phyloP scores from a whole-genome alignment of 2,888 invertebrate species.

The Drosophila ochracea region DNA sequence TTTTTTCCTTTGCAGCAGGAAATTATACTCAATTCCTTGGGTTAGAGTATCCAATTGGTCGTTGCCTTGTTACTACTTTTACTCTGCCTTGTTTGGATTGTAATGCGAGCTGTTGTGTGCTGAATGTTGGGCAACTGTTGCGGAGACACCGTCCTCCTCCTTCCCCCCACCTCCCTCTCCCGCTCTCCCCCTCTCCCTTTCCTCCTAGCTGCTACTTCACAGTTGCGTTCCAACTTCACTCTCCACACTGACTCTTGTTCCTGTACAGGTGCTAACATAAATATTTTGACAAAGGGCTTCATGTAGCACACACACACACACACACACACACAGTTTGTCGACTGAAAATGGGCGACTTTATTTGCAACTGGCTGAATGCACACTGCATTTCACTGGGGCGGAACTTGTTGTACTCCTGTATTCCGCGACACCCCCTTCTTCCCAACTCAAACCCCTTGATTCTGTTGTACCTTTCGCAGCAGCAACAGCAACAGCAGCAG shows the following conservation, averaged over 20 bases:
- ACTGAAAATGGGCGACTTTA: constrained; percentile 45
- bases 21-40: background rate
- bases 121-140: constrained; percentile 29
- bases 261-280: constrained; percentile 73
- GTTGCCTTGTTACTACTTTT: background rate
- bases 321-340: constrained; percentile 5
- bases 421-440: background rate
- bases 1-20: background rate
- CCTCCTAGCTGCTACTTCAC: background rate
- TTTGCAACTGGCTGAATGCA: constrained; percentile 63
- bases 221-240: background rate
- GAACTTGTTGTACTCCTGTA: constrained; percentile 20
- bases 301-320: constrained; percentile 30
- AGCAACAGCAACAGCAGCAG: background rate
- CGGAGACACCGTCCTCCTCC: background rate
- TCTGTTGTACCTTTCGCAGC: constrained; percentile 8
- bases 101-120: constrained; percentile 30
- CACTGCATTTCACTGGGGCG: constrained; percentile 49
- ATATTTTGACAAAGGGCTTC: constrained; percentile 70
- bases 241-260: constrained; percentile 9
- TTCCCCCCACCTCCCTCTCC: background rate
- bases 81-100: constrained; percentile 28
- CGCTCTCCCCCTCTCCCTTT: too few species aligned
- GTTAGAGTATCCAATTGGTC: constrained; percentile 36
- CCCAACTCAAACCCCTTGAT: background rate